A percentile compares a stretch with the other conserved stretches of the same genome.
Evolutionary conservation across 2,113 vertebrate genomes (phyloP).

Genomic region (Monopterus albus): DNA sequence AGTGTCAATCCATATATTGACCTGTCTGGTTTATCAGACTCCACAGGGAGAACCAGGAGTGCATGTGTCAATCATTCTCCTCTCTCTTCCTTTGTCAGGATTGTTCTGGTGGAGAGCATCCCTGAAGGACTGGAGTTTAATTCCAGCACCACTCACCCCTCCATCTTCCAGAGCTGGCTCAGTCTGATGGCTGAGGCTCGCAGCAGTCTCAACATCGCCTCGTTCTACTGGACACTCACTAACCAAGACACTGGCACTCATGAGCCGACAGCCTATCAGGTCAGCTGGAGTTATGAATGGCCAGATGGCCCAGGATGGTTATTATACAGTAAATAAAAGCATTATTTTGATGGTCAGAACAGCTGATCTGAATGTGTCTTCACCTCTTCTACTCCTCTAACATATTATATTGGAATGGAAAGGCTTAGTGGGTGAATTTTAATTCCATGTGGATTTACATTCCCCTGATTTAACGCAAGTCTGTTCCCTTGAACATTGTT

Average conservation of each 20-base stretch:
- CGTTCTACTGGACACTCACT: slow-evolving; percentile 95
- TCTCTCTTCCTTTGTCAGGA: slow-evolving; percentile 64
- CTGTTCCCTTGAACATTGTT: too few relatives aligned
- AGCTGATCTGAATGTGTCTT: neutral
- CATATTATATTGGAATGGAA: too few relatives aligned
- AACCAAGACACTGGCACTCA: slow-evolving; percentile 87
- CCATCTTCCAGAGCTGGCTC: slow-evolving; percentile 87
- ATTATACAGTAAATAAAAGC: too few relatives aligned
- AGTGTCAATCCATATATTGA: too few relatives aligned
- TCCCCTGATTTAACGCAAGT: too few relatives aligned
- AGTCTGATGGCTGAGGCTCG: slow-evolving; percentile 78
- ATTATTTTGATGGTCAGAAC: neutral
- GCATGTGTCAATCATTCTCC: neutral
- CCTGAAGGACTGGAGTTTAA: slow-evolving; percentile 87
- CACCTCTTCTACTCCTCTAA: neutral
- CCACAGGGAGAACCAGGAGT: neutral
- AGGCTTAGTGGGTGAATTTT: too few relatives aligned
- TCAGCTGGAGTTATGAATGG: slow-evolving; percentile 46
- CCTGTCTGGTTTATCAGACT: neutral
- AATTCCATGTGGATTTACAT: too few relatives aligned
- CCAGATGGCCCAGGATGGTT: too few relatives aligned
- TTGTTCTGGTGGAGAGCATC: slow-evolving; percentile 90
- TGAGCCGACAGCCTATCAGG: slow-evolving; percentile 86
- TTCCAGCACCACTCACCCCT: slow-evolving; percentile 75
- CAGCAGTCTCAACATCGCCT: slow-evolving; percentile 90